Evolutionary conservation across 2,113 vertebrate genomes (phyloP).

Genomic region (Notechis scutatus): DNA sequence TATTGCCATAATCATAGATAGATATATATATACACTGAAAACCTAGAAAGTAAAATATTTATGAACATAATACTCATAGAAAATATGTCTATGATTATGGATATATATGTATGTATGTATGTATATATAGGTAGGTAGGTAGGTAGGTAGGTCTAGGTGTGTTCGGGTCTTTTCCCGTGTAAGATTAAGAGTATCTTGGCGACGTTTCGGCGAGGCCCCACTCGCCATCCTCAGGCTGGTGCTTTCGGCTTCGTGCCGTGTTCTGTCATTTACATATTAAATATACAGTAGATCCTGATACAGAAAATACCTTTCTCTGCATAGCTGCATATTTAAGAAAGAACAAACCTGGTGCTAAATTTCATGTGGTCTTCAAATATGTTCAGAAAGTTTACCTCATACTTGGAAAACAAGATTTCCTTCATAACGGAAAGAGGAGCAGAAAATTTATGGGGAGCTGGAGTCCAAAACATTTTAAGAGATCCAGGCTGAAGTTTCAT

Average conservation of each 20-base stretch:
- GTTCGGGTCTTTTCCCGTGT: no score
- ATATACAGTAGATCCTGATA: not conserved
- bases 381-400: constrained; percentile 66
- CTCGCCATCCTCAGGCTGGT: no score
- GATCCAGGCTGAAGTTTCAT: constrained; percentile 58
- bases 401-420: constrained; percentile 70
- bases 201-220: no score
- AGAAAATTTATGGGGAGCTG: constrained; percentile 71
- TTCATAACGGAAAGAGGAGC: constrained; percentile 67
- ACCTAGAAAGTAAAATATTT: not conserved
- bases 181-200: no score
- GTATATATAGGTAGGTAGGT: not conserved
- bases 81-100: not conserved
- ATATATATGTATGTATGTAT: not conserved
- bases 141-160: no score
- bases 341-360: not conserved
- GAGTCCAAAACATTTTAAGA: constrained; percentile 73
- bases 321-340: not conserved
- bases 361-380: not conserved
- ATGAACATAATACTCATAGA: not conserved
- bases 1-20: no score
- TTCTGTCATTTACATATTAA: not conserved
- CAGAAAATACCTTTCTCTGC: not conserved
- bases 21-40: no score
- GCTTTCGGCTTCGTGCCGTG: no score